These are phyloP conservation scores for Amiota mariae DNA, from an alignment of 2,888 invertebrate species.

Conservation along the genomic window DNA sequence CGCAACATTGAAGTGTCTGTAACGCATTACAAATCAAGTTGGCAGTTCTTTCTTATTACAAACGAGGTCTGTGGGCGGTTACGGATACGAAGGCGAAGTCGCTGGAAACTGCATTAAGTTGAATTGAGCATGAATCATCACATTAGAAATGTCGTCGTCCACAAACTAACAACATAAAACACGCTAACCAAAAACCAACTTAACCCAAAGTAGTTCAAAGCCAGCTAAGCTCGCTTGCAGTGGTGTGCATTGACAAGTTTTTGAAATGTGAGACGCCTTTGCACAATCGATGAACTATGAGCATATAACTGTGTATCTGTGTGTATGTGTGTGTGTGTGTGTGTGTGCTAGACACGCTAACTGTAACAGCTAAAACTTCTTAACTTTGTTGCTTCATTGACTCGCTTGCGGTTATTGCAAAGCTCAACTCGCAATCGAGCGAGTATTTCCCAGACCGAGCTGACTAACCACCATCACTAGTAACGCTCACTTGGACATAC, in stretches of 20 bases:
- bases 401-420: neutral
- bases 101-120: no score
- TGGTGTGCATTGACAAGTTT: slow-evolving; percentile 29
- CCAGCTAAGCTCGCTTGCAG: slow-evolving; percentile 56
- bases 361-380: slow-evolving; percentile 8
- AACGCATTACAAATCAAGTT: neutral
- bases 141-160: neutral
- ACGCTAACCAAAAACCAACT: no score
- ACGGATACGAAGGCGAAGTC: no score
- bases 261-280: slow-evolving; percentile 32
- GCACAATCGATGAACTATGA: neutral
- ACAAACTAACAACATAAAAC: neutral
- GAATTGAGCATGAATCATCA: slow-evolving; percentile 6
- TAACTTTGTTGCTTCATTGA: neutral
- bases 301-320: neutral
- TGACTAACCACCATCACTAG: no score
- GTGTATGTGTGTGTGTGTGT: neutral
- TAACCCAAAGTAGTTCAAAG: neutral
- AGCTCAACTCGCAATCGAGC: neutral
- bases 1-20: neutral
- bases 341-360: slow-evolving; percentile 9
- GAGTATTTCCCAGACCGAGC: no score
- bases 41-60: no score
- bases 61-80: no score
- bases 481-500: no score